phyloP scores from a whole-genome alignment of 2,113 vertebrate species.

The Eurypyga helias region DNA sequence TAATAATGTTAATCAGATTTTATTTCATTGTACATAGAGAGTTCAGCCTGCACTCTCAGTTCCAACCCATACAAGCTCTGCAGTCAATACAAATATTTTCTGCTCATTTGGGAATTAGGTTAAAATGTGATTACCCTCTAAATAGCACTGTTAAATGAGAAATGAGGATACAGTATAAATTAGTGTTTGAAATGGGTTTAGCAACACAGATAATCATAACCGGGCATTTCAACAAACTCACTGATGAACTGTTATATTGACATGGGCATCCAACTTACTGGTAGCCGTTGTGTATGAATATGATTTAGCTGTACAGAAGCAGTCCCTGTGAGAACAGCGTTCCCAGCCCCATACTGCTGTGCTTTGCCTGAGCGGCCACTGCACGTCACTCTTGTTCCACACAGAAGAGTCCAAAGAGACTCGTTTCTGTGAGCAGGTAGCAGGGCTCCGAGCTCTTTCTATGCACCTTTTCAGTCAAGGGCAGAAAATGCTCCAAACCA shows the following conservation, averaged over 20 bases:
- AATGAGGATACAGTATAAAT: not conserved
- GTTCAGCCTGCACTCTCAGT: not conserved
- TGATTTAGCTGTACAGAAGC: not conserved
- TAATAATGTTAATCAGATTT: not conserved
- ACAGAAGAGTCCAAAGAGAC: not conserved
- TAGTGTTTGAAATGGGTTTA: not conserved
- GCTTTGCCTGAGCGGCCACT: slow-evolving; percentile 6
- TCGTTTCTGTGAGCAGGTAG: not conserved
- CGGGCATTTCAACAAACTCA: not conserved
- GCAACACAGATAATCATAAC: not conserved
- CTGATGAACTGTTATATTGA: not conserved
- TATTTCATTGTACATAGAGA: not conserved
- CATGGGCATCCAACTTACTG: not conserved
- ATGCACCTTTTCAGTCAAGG: not conserved
- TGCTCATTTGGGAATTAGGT: not conserved
- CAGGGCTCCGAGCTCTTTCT: not conserved
- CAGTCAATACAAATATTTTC: slow-evolving; percentile 22
- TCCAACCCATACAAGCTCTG: not conserved
- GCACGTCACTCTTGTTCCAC: slow-evolving; percentile 59
- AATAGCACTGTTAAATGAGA: not conserved
- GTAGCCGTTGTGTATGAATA: not conserved
- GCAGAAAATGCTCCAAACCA: not conserved
- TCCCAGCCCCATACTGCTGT: not conserved
- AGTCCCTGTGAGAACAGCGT: not conserved
- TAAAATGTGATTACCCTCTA: slow-evolving; percentile 5